A percentile compares a stretch with the other conserved stretches of the same genome.
phyloP scores from a whole-genome alignment of 2,113 vertebrate species.

The Castor canadensis region DNA sequence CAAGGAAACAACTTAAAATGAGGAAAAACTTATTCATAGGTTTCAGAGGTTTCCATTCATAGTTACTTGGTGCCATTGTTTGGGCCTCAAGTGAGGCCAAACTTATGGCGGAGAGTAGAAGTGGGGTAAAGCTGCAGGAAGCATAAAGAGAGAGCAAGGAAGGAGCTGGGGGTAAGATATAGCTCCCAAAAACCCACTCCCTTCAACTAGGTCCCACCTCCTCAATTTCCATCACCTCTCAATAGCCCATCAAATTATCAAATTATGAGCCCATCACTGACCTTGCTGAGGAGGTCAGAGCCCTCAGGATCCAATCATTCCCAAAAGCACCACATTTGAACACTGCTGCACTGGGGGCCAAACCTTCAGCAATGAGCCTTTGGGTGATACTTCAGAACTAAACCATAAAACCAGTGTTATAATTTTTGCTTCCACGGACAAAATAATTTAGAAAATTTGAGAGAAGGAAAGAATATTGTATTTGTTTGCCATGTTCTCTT shows the following conservation, averaged over 20 bases:
- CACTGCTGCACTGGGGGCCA: not conserved
- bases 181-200: not conserved
- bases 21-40: not conserved
- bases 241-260: not conserved
- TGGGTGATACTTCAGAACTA: not conserved
- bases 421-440: constrained; percentile 4
- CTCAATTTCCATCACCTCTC: not conserved
- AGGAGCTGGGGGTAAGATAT: not conserved
- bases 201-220: not conserved
- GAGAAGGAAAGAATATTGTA: not conserved
- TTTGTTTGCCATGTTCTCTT: not conserved
- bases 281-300: not conserved
- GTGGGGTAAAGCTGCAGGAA: not conserved
- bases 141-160: not conserved
- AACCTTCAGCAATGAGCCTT: not conserved
- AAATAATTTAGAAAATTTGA: constrained; percentile 25
- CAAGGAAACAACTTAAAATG: not conserved
- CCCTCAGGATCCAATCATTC: not conserved
- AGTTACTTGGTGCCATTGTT: no score
- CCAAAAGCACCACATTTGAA: no score
- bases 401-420: not conserved
- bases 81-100: not conserved
- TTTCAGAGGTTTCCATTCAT: not conserved
- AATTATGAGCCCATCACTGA: not conserved
- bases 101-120: no score